phyloP scores from a whole-genome alignment of 2,888 invertebrate genomes.

The Malachius bipustulatus region DNA sequence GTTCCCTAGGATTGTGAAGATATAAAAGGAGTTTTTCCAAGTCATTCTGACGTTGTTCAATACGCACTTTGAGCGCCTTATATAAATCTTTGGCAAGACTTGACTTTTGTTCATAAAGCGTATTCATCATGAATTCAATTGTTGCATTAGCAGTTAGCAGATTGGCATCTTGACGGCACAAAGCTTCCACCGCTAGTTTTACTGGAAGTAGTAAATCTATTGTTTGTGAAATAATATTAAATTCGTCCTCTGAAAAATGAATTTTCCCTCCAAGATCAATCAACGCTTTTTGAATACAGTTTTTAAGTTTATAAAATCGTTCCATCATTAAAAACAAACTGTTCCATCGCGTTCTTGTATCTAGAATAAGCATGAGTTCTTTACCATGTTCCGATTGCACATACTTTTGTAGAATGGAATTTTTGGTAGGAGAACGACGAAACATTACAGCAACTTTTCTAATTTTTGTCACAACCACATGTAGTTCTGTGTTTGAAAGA shows the following conservation, averaged over 20 bases:
- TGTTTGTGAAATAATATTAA: constrained; percentile 12
- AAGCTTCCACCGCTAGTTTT: constrained; percentile 19
- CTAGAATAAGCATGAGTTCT: constrained; percentile 16
- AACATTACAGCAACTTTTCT: constrained; percentile 14
- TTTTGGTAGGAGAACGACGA: constrained; percentile 13
- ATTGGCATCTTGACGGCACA: constrained; percentile 17
- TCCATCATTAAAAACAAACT: constrained; percentile 16
- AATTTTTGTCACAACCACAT: constrained; percentile 9
- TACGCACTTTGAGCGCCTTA: constrained; percentile 2
- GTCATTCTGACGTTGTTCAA: constrained; percentile 7
- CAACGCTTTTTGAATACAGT: constrained; percentile 16
- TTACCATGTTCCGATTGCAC: constrained; percentile 13
- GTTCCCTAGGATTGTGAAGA: constrained; percentile 7
- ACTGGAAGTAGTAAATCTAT: constrained; percentile 14
- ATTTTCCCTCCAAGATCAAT: constrained; percentile 15
- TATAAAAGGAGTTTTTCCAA: constrained; percentile 6
- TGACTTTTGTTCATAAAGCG: constrained; percentile 1
- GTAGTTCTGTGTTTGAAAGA: no score
- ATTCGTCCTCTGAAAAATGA: constrained; percentile 14
- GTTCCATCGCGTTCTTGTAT: constrained; percentile 19
- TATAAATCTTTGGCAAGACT: constrained; percentile 8
- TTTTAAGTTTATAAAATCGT: constrained; percentile 16
- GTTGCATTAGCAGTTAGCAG: constrained; percentile 15
- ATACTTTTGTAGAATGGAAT: constrained; percentile 17
- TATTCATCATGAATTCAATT: constrained; percentile 11